Evolutionary conservation across 2,113 vertebrate genomes (phyloP), one percentile per base, ranked within the genome.

Genomic region (Paralichthys olivaceus): DNA sequence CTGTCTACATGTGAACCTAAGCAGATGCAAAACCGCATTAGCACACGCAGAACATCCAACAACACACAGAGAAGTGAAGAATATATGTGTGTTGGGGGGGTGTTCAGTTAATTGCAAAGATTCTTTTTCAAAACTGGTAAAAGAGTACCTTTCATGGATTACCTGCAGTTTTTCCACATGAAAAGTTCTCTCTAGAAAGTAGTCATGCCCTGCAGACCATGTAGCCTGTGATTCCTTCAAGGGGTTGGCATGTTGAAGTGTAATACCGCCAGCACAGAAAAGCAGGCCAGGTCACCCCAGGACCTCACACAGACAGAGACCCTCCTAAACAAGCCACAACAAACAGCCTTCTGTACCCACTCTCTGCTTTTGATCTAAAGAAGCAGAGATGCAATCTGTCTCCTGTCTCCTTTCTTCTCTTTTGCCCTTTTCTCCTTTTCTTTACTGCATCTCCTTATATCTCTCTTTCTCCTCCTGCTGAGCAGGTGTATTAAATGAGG

Each of bases 401-500:
- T 82, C 63, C 55, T 75, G 77, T 86, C 20, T 73, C 60, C 56
- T 84, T 75, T 77, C 69, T 57, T 66, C 80, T 84, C 74, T 77
- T 81, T 81, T 80, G 72, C 61, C 80, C 79, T 80, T 84, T 80
- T 73, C 74, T 76, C 61, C 72, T 56, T 84, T 74, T 75, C 75
- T 54, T 73, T 75, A 75, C 74, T n/a, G 61, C 79, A 76, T 79
- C 84, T 78, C 75, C 87, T 72, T 63, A 69, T 70, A 81, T 73
- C 79, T 81, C 84, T 53, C 80, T 45, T 57, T 81, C 74, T 73
- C 72, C 81, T 75, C 90, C 85, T 13, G 69, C 83, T 87, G 84
- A 83, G 86, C 84, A 90, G 90, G 90, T 90, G 89, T 83, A 89
- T 91, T 91, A 92, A 91, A 89, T 85, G 85, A 87, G 83, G 87